phyloP scores from a whole-genome alignment of 2,113 vertebrate species.

The Sebastes schlegelii region DNA sequence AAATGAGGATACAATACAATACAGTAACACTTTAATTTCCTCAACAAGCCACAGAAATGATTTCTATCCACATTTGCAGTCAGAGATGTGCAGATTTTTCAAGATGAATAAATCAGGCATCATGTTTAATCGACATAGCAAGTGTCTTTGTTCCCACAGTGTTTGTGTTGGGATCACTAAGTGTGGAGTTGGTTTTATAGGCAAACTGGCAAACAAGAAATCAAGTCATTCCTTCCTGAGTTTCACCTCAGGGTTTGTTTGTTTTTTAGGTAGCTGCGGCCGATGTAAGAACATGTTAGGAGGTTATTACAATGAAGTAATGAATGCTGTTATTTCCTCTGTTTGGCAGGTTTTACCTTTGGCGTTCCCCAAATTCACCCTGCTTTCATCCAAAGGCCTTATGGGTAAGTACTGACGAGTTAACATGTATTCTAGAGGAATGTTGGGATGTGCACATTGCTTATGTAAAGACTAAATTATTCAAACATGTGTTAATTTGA shows the following conservation, averaged over 20 bases:
- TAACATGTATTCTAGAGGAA: not conserved
- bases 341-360: slow-evolving; percentile 93
- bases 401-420: slow-evolving; percentile 89
- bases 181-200: slow-evolving; percentile 5
- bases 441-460: not conserved
- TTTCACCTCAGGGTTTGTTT: slow-evolving; percentile 25
- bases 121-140: not conserved
- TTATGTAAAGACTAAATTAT: not conserved
- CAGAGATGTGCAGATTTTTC: not conserved
- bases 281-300: slow-evolving; percentile 2
- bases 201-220: slow-evolving; percentile 42
- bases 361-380: slow-evolving; percentile 99
- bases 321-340: slow-evolving; percentile 3
- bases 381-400: slow-evolving; percentile 98
- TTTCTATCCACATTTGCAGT: too few species aligned
- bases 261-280: not conserved
- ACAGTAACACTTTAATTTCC: not conserved
- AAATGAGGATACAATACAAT: not conserved
- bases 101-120: not conserved
- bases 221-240: slow-evolving; percentile 17
- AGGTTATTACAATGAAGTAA: not conserved
- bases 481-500: slow-evolving; percentile 6
- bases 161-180: not conserved
- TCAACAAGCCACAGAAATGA: not conserved
- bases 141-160: not conserved